These are phyloP conservation scores for Mixornis gularis DNA, from an alignment of 2,113 vertebrate genomes.

Conservation along the genomic window DNA sequence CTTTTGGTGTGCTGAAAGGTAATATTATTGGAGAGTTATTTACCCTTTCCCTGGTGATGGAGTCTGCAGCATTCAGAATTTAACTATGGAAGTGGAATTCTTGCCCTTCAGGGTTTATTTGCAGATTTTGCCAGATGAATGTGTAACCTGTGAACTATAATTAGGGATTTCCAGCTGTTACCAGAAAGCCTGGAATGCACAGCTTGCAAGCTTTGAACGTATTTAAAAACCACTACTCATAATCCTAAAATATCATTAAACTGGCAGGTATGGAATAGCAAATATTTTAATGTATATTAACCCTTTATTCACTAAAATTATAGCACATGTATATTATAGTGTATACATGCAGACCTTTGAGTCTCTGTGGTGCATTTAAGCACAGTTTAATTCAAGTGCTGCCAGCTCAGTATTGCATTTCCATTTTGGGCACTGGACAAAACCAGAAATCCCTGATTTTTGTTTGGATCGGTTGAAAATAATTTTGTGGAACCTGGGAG, in stretches of 20 bases:
- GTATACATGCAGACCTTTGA: neutral
- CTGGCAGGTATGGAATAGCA: constrained; percentile 9
- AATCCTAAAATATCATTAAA: constrained; percentile 67
- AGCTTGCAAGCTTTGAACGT: constrained; percentile 40
- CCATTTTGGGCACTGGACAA: neutral
- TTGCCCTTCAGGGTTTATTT: constrained; percentile 70
- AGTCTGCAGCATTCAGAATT: constrained; percentile 36
- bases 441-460: neutral
- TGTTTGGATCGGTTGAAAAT: neutral
- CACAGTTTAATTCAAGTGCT: neutral
- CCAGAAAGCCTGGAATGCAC: constrained; percentile 62
- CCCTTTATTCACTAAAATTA: neutral
- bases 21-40: constrained; percentile 23
- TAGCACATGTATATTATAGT: neutral
- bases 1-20: neutral
- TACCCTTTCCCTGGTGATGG: constrained; percentile 5
- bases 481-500: neutral
- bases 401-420: neutral
- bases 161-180: constrained; percentile 73
- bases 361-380: neutral
- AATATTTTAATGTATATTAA: neutral
- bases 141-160: constrained; percentile 69
- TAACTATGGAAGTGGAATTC: constrained; percentile 55
- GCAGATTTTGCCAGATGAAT: constrained; percentile 68
- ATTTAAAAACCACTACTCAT: constrained; percentile 47